Conservation (phyloP, 92 coral and sea anemone genomes). For the Pocillopora grandis region DNA sequence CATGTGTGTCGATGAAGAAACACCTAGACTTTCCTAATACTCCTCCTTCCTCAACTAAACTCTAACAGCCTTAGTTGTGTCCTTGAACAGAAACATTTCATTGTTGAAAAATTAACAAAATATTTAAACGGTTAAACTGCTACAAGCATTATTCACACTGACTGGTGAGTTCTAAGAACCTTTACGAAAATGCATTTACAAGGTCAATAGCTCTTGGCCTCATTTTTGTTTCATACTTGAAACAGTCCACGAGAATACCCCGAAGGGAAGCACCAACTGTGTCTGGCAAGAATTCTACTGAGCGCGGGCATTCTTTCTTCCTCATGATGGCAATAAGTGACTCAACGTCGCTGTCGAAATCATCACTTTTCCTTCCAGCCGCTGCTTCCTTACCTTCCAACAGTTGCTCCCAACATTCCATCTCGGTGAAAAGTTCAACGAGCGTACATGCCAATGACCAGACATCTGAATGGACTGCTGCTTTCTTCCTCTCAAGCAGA, state of each 20-base stretch:
- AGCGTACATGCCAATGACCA: conserved; percentile 58
- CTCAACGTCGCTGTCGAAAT: conserved; percentile 2
- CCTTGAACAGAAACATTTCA: background rate
- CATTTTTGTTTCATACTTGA: conserved; percentile 39
- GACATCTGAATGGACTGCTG: conserved; percentile 55
- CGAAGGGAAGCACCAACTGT: conserved; percentile 38
- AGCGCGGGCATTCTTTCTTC: conserved; percentile 29
- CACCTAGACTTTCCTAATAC: background rate
- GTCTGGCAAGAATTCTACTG: conserved; percentile 30
- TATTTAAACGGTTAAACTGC: background rate
- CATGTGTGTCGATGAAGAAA: background rate
- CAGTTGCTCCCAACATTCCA: conserved; percentile 53
- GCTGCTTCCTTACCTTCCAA: conserved; percentile 24
- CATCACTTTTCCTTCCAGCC: conserved; percentile 9
- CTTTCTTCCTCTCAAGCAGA: conserved; percentile 44
- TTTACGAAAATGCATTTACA: conserved; percentile 42
- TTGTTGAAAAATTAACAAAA: background rate
- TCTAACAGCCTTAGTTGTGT: background rate
- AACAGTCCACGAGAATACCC: conserved; percentile 47
- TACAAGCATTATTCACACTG: background rate
- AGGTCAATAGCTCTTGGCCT: conserved; percentile 55
- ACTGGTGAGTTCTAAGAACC: background rate
- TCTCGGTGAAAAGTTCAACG: conserved; percentile 43
- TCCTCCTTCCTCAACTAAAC: background rate
- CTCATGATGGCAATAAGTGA: conserved; percentile 36